Base-by-base conservation (phyloP, 2,113 vertebrate species). In the Chitala chitala region DNA sequence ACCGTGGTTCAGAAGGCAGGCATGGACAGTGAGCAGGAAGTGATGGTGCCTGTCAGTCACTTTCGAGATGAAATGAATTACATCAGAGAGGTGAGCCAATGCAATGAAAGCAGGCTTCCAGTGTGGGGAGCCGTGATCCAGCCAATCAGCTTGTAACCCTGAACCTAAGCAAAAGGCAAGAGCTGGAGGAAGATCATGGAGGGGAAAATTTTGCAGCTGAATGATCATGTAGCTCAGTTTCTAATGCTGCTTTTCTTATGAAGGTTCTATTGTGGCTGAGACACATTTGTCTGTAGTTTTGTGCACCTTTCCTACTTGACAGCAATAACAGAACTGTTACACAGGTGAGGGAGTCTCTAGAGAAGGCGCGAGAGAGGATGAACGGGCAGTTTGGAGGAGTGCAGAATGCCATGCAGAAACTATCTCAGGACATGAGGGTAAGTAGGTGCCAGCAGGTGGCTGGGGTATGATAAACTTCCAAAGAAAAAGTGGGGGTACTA, bases 31-130 rank as follows among this genome's bases (percentile, higher is more conserved):
- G 90, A 92, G 84, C 94, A 91, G 82, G 94, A 98, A 86, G 94
- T 96, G 91, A 94, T 94, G 87, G 94, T 96, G 94, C 92, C 94
- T n/a, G 86, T 91, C 80, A 87, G 77, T 85, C 95, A 98, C 82
- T 87, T 98, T 81, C 94, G 92, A 46, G 94, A 97, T 79, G 96
- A 99, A 82, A 98, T 98, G 96, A 95, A 81, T 78, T 99, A 99
- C 87, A 98, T 99, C 86, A 92, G 85, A 83, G 96, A 98, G 80
- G 97, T 99, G 86, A 94, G 94, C 61, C 15, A 8, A 79, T 89
- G 64, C 68, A 36, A n/a, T 6, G 31, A 12, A 5, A 20, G 64
- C 7, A n/a, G 63, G 22, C 8, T 8, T 46, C 42, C 33, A 38
- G 4, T 7, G 38, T 33, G 12, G 33, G 33, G 17, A 8, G 50